Percentiles rank a stretch among this genome's conserved stretches.
Evolutionary conservation across 2,113 vertebrate species (phyloP).

Genomic region (Cygnus atratus): DNA sequence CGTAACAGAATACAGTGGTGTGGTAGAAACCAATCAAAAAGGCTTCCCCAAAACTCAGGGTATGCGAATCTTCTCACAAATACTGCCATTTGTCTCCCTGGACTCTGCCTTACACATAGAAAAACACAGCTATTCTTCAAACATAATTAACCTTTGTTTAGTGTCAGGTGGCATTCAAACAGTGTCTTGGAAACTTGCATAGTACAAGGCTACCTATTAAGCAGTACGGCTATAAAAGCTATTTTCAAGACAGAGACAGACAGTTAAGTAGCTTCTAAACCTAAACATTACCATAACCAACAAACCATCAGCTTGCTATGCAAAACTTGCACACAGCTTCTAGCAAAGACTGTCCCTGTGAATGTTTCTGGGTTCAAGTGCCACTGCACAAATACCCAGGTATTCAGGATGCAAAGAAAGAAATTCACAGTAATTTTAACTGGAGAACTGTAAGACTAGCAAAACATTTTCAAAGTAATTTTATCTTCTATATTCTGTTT

Average conservation of each 20-base stretch:
- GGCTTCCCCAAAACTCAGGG: neutral
- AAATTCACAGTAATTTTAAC: neutral
- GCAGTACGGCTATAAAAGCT: neutral
- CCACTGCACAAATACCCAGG: neutral
- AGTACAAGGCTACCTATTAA: neutral
- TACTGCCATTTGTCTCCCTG: neutral
- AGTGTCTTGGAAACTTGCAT: neutral
- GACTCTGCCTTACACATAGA: neutral
- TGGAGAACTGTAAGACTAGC: neutral
- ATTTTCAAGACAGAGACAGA: neutral
- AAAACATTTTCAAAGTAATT: conserved; percentile 30
- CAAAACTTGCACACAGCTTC: neutral
- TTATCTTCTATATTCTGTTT: neutral
- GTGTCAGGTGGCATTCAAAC: neutral
- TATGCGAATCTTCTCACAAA: neutral
- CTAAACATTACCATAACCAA: neutral
- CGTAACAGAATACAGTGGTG: neutral
- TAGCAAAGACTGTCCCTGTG: neutral
- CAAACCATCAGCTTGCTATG: neutral
- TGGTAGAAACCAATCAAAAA: neutral
- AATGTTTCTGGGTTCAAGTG: neutral
- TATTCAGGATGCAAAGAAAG: neutral
- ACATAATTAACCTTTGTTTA: neutral
- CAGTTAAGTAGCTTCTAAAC: neutral
- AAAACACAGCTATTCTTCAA: conserved; percentile 7